Conservation (phyloP, 2,888 invertebrate genomes). For the Hemithea aestivaria region DNA sequence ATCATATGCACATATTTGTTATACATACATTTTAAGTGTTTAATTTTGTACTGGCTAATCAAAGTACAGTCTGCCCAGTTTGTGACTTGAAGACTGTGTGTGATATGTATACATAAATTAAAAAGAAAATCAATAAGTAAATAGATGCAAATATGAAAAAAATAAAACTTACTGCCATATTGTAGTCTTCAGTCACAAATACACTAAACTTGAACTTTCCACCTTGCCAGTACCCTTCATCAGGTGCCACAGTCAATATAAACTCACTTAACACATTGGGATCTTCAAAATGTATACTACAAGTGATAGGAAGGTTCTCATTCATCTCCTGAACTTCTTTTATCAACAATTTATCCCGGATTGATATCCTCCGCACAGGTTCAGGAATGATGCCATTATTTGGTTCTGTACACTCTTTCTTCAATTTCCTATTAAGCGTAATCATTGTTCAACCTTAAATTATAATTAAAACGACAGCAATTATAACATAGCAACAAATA, state of each 20-base stretch:
- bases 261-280: conserved; percentile 91
- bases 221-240: conserved; percentile 93
- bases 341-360: conserved; percentile 87
- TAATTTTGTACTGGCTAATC: too few relatives aligned
- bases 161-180: conserved; percentile 95
- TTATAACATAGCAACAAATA: conserved; percentile 39
- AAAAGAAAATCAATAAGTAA: too few relatives aligned
- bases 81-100: too few relatives aligned
- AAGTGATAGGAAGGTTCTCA: conserved; percentile 88
- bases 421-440: conserved; percentile 85
- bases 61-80: too few relatives aligned
- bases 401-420: conserved; percentile 78
- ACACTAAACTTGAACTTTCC: conserved; percentile 93
- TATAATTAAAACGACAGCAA: conserved; percentile 20
- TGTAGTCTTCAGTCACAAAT: conserved; percentile 95
- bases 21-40: too few relatives aligned
- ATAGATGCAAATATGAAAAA: too few relatives aligned
- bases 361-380: conserved; percentile 81
- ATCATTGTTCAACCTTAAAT: conserved; percentile 76
- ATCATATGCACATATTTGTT: too few relatives aligned
- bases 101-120: too few relatives aligned
- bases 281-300: conserved; percentile 89
- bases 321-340: conserved; percentile 94
- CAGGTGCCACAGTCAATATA: conserved; percentile 86
- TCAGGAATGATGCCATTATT: conserved; percentile 60